phyloP scores from a whole-genome alignment of 2,113 vertebrate species.

The Boulengeromyrus knoepffleri region DNA sequence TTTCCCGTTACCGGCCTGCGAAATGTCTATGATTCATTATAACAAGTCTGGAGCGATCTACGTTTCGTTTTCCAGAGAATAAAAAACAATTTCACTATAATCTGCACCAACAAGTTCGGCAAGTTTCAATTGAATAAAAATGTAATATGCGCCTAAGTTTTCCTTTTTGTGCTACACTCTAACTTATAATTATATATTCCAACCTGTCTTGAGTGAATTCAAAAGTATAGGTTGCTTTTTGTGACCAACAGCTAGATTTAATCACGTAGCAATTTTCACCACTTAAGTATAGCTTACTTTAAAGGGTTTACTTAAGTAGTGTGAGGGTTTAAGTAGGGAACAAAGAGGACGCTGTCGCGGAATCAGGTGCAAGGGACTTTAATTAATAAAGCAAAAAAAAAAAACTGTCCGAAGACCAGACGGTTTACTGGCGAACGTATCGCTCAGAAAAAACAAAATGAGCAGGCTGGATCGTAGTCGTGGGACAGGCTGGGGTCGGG shows the following conservation, averaged over 20 bases:
- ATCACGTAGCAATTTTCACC: too few relatives aligned
- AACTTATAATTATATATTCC: not conserved
- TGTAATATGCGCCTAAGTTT: not conserved
- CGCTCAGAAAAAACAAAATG: too few relatives aligned
- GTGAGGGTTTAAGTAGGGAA: too few relatives aligned
- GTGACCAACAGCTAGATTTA: not conserved
- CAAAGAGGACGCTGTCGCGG: too few relatives aligned
- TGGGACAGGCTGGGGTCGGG: too few relatives aligned
- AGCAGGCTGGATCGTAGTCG: too few relatives aligned
- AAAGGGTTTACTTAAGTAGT: too few relatives aligned
- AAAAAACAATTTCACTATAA: not conserved
- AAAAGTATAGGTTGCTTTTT: not conserved
- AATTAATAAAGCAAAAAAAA: too few relatives aligned
- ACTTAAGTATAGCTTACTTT: too few relatives aligned
- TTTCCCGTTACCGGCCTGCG: not conserved
- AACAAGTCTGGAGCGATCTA: not conserved
- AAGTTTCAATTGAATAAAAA: not conserved
- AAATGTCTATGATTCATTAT: not conserved
- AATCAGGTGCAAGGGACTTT: too few relatives aligned
- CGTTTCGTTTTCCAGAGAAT: not conserved
- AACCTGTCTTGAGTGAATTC: not conserved
- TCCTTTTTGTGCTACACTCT: not conserved
- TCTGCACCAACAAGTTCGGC: not conserved
- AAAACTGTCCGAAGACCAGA: too few relatives aligned
- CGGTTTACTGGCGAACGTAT: too few relatives aligned